Base-by-base conservation (phyloP, 2,888 invertebrate species). In the Cephalotes varians region DNA sequence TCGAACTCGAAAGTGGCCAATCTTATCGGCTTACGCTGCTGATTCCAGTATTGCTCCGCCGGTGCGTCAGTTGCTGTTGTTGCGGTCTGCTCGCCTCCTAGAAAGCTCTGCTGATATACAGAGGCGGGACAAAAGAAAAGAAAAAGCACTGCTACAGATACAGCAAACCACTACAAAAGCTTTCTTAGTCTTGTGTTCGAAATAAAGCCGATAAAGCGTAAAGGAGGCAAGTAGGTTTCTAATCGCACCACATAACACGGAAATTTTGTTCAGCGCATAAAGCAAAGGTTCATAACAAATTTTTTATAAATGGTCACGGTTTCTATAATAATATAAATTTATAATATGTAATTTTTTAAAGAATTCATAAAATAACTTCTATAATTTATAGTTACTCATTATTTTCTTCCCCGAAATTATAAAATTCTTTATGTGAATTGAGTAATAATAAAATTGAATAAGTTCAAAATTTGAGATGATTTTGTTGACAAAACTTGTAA, bases 51-150 rank as follows among this genome's bases (percentile, higher is more conserved):
- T 93, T 94, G 93, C 93, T 94, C 88, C 93, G 93, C 58, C 92
- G 76, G 1, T 76, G 93, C 76, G 92, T 94, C 87, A 91, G 86
- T 72, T 91, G 92, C 73, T 92, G 90, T 82, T 91, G 92, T 81
- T 91, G 92, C 83, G 92, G 92, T 90, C 89, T 92, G 92, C 87
- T 93, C 92, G 92, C 92, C 93, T 94, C 94, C 94, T 94, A 92
- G 92, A 94, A 94, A 93, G 92, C 94, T 94, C 94, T 94, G 94
- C 91, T 93, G 92, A 92, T 93, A 91, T 94, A 94, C 93, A 93
- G 93, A 93, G 92, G 91, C 90, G 89, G 90, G 85, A 91, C 91
- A 92, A 92, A 90, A 93, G 90, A 93, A 93, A 92, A 93, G 86
- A 91, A 93, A 93, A 94, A 93, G 93, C 92, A 90, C 89, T 90